A percentile compares a stretch with the other conserved stretches of the same genome.
These are phyloP conservation scores for Diuraphis noxia DNA, from an alignment of 1,140 invertebrate genomes.

Conservation along the genomic window DNA sequence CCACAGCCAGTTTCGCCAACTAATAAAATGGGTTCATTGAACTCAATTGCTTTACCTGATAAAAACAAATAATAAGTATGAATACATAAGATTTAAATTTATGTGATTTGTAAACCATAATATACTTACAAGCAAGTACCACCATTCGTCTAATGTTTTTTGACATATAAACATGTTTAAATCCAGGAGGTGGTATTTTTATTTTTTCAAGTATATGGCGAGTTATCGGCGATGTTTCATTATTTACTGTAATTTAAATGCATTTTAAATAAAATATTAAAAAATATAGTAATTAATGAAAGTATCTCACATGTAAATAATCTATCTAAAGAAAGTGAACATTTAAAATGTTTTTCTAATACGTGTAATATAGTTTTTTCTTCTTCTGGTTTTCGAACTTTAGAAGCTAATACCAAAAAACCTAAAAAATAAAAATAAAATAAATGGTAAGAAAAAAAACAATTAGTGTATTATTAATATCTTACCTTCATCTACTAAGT, in stretches of 20 bases:
- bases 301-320: conserved; percentile 71
- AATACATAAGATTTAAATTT: background rate
- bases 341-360: conserved; percentile 83
- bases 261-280: background rate
- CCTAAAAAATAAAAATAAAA: conserved; percentile 60
- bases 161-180: conserved; percentile 91
- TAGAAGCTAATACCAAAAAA: conserved; percentile 89
- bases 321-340: conserved; percentile 72
- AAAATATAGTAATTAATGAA: background rate
- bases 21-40: conserved; percentile 91
- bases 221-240: conserved; percentile 75
- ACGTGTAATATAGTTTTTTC: conserved; percentile 75
- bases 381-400: conserved; percentile 85
- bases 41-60: conserved; percentile 78
- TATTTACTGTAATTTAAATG: conserved; percentile 54
- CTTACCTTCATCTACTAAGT: conserved; percentile 89
- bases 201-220: conserved; percentile 73
- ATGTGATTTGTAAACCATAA: background rate
- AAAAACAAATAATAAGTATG: background rate
- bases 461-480: background rate
- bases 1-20: conserved; percentile 98
- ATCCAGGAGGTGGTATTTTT: conserved; percentile 62
- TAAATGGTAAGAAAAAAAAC: background rate
- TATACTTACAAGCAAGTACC: conserved; percentile 74
- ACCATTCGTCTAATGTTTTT: conserved; percentile 86